Evolutionary conservation across 2,113 vertebrate species (phyloP).

Genomic region (Cyprinus carpio): DNA sequence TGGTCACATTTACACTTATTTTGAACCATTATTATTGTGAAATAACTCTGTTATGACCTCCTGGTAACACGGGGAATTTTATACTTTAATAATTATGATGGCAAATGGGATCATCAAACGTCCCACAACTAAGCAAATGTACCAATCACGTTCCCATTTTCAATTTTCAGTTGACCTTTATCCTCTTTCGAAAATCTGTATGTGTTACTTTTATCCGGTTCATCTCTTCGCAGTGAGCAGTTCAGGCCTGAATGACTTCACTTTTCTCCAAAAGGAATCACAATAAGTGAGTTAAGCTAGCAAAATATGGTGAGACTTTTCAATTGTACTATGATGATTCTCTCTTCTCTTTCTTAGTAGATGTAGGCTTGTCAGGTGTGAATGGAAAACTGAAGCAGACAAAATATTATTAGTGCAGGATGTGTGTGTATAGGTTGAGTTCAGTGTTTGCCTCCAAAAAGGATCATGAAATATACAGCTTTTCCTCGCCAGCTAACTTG

Average conservation of each 20-base stretch:
- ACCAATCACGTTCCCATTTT: too few relatives aligned
- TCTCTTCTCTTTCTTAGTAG: background rate
- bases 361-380: constrained; percentile 4
- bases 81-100: too few relatives aligned
- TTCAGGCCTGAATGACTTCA: background rate
- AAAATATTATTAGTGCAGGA: constrained; percentile 63
- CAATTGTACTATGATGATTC: background rate
- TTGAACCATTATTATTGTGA: too few relatives aligned
- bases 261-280: background rate
- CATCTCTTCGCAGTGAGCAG: background rate
- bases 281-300: background rate
- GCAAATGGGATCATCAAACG: too few relatives aligned
- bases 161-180: too few relatives aligned
- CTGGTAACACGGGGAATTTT: too few relatives aligned
- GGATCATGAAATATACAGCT: background rate
- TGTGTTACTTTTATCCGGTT: too few relatives aligned
- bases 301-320: background rate
- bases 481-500: background rate
- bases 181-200: too few relatives aligned
- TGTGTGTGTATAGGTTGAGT: constrained; percentile 47
- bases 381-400: constrained; percentile 54
- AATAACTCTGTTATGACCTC: too few relatives aligned
- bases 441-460: constrained; percentile 9
- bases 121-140: too few relatives aligned
- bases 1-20: too few relatives aligned